Percentiles rank a stretch among this genome's conserved stretches.
phyloP scores from a whole-genome alignment of 2,888 invertebrate species.

The Pocota personata region DNA sequence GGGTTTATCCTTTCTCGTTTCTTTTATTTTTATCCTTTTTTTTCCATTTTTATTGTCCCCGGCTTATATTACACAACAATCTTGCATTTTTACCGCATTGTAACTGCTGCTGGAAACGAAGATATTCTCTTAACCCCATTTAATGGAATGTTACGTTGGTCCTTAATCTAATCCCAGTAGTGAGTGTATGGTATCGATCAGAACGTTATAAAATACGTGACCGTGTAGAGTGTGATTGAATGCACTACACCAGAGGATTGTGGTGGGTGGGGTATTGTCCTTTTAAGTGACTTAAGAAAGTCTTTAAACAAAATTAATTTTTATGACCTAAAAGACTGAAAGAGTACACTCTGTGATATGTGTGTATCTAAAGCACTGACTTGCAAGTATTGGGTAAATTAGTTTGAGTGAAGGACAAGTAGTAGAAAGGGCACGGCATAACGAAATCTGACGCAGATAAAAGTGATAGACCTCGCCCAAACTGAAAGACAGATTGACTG shows the following conservation, averaged over 20 bases:
- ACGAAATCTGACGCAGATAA: too few species aligned
- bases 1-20: slow-evolving; percentile 9
- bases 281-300: background rate
- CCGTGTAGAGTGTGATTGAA: slow-evolving; percentile 23
- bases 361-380: background rate
- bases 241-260: background rate
- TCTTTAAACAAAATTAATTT: background rate
- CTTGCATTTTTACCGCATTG: slow-evolving; percentile 60
- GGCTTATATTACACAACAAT: slow-evolving; percentile 61
- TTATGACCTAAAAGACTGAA: background rate
- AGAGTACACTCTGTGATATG: background rate
- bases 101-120: slow-evolving; percentile 4
- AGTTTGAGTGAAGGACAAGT: too few species aligned
- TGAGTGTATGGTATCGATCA: slow-evolving; percentile 15
- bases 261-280: background rate
- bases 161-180: slow-evolving; percentile 14
- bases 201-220: slow-evolving; percentile 2
- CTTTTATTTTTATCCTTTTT: background rate
- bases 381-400: background rate
- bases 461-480: too few species aligned
- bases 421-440: too few species aligned
- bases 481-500: too few species aligned
- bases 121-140: slow-evolving; percentile 7
- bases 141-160: slow-evolving; percentile 26
- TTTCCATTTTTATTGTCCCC: slow-evolving; percentile 28